Evolutionary conservation across 2,797 vertebrate species (phyloP).

Genomic region (Arrhamphus sclerolepis): DNA sequence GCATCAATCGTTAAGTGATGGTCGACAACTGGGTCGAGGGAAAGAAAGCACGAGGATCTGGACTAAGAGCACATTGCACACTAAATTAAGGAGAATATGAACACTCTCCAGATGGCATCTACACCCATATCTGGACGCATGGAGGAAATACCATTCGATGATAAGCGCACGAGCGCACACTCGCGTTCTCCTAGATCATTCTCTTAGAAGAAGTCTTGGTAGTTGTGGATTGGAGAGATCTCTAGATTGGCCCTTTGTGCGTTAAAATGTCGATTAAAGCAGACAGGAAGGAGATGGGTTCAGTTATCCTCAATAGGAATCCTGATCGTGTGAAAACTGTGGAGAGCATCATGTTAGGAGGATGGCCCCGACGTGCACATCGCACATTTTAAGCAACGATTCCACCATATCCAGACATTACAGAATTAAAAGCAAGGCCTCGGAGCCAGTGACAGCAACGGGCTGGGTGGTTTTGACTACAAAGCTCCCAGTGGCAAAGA

Average conservation of each 20-base stretch:
- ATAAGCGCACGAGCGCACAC: constrained; percentile 33
- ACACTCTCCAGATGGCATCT: constrained; percentile 50
- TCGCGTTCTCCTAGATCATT: constrained; percentile 28
- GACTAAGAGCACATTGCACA: constrained; percentile 18
- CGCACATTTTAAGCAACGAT: constrained; percentile 49
- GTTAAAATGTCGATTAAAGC: constrained; percentile 15
- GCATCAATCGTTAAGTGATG: constrained; percentile 69
- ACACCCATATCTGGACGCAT: constrained; percentile 60
- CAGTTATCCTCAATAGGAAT: not conserved
- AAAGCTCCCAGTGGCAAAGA: constrained; percentile 47
- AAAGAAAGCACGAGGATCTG: constrained; percentile 29
- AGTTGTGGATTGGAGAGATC: constrained; percentile 10
- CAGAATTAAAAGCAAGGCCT: constrained; percentile 29
- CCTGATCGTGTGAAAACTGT: constrained; percentile 2
- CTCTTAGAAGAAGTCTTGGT: constrained; percentile 33
- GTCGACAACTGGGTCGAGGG: constrained; percentile 53
- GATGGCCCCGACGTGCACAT: too few species aligned
- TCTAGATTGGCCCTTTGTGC: constrained; percentile 12
- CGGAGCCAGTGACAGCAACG: constrained; percentile 39
- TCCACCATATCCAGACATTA: constrained; percentile 32
- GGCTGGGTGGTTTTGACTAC: constrained; percentile 46
- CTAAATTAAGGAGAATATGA: not conserved
- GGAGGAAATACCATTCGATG: constrained; percentile 50
- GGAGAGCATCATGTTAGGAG: constrained; percentile 33
- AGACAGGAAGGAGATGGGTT: not conserved